phyloP scores from a whole-genome alignment of 2,888 invertebrate species.

The Rhingia rostrata region DNA sequence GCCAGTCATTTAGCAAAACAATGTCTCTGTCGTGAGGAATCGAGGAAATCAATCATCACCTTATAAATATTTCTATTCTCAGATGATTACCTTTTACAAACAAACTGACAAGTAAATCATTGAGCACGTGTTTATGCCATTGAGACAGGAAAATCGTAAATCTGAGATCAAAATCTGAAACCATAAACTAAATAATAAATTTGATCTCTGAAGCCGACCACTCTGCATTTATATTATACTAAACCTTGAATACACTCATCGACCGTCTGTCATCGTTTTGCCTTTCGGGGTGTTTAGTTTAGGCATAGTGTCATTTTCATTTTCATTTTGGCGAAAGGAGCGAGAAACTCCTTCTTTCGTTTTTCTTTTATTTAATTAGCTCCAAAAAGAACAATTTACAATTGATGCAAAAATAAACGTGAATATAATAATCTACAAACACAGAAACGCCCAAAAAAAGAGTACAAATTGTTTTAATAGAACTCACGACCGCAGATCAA shows the following conservation, averaged over 20 bases:
- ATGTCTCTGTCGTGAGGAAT: too few species aligned
- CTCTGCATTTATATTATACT: background rate
- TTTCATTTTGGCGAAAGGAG: slow-evolving; percentile 68
- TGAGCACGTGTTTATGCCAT: too few species aligned
- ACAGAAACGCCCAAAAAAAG: slow-evolving; percentile 27
- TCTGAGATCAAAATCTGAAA: too few species aligned
- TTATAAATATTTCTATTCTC: too few species aligned
- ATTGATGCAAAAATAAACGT: slow-evolving; percentile 42
- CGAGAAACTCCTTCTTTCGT: slow-evolving; percentile 64
- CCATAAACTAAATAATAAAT: background rate
- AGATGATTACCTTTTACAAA: too few species aligned
- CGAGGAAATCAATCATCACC: too few species aligned
- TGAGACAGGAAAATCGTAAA: too few species aligned
- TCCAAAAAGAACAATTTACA: slow-evolving; percentile 11
- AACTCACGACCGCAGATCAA: slow-evolving; percentile 49
- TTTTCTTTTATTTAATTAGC: slow-evolving; percentile 71
- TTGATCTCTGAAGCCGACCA: slow-evolving; percentile 5
- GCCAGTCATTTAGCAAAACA: too few species aligned
- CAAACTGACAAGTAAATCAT: too few species aligned
- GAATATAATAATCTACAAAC: slow-evolving; percentile 13
- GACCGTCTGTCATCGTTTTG: slow-evolving; percentile 50
- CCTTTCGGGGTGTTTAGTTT: slow-evolving; percentile 60
- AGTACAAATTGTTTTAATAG: slow-evolving; percentile 60
- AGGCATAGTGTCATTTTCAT: slow-evolving; percentile 69
- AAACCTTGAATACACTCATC: slow-evolving; percentile 27